phyloP scores from a whole-genome alignment of 2,113 vertebrate genomes.

The Lophotis ruficrista region DNA sequence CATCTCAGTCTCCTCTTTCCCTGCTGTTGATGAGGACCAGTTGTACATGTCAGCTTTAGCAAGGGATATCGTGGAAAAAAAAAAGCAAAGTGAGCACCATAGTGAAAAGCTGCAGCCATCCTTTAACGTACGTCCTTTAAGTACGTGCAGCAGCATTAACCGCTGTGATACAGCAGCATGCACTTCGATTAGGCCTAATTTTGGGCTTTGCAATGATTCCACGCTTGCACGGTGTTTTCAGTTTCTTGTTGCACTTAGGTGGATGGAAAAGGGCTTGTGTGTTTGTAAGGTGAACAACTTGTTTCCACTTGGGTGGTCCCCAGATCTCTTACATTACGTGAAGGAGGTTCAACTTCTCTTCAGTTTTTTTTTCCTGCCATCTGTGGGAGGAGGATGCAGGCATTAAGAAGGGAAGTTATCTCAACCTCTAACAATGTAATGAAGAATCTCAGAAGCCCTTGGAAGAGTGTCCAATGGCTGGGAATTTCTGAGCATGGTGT shows the following conservation, averaged over 20 bases:
- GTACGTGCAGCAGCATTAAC: neutral
- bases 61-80: neutral
- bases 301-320: neutral
- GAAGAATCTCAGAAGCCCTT: neutral
- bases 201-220: neutral
- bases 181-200: neutral
- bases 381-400: neutral
- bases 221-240: neutral
- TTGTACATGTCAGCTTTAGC: neutral
- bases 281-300: neutral
- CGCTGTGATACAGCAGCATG: neutral
- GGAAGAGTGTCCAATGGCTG: neutral
- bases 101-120: neutral
- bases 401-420: neutral
- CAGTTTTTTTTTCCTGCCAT: neutral
- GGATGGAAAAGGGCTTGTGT: neutral
- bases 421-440: neutral
- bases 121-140: neutral
- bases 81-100: neutral
- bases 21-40: neutral
- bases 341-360: neutral
- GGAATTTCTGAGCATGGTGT: neutral
- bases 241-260: neutral
- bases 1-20: neutral
- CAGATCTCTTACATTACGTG: accelerated